Evolutionary conservation across 2,888 invertebrate genomes (phyloP).

Genomic region (Tenodera sinensis): DNA sequence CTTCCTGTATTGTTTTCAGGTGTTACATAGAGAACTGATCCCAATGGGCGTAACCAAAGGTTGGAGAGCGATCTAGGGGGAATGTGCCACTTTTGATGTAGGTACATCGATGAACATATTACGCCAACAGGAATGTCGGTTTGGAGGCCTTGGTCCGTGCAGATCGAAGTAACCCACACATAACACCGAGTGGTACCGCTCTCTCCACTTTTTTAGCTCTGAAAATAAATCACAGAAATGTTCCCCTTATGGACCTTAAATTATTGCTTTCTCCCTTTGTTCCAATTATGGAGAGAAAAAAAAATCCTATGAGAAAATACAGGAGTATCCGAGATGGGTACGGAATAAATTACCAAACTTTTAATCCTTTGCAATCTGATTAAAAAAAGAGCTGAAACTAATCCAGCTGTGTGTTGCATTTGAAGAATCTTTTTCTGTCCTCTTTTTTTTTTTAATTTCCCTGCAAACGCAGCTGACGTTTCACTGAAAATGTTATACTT

Average conservation of each 20-base stretch:
- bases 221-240: neutral
- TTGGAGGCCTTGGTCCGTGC: neutral
- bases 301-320: neutral
- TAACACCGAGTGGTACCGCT: neutral
- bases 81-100: no score
- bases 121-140: no score
- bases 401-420: neutral
- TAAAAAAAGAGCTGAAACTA: neutral
- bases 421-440: neutral
- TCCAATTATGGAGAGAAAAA: neutral
- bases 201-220: neutral
- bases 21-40: no score
- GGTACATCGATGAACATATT: no score
- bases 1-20: no score
- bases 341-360: neutral
- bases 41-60: no score
- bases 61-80: no score
- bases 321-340: neutral
- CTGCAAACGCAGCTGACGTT: neutral
- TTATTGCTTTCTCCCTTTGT: neutral
- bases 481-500: neutral
- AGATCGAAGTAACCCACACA: neutral
- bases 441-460: neutral
- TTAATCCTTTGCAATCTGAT: neutral
- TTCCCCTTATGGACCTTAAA: neutral